Evolutionary conservation across 2,888 invertebrate genomes (phyloP), one percentile per base, ranked within the genome.

Genomic region (Digitonthophagus gazella): DNA sequence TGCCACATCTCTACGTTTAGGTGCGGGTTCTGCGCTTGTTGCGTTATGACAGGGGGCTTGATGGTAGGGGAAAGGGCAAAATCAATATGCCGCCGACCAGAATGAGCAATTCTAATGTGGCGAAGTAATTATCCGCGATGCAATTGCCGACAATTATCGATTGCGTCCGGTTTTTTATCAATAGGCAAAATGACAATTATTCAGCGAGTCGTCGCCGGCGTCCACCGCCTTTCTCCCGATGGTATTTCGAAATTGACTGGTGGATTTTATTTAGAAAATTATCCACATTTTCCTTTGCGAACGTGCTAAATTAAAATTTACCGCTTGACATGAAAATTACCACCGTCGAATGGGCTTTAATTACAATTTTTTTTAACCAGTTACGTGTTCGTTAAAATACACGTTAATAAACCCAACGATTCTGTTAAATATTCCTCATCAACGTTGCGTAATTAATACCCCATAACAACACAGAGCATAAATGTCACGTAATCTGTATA

Each of bases 11-110:
- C 28, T 11, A n/a, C n/a, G n/a, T n/a, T n/a, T n/a, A n/a, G n/a
- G 2, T 44, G 28, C 28, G 28, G 28, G 28, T 44, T 44, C 28
- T 44, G 28, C 28, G 28, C 28, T 44, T 44, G 28, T 44, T 44
- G 28, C 28, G 28, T 44, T 44, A 44, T 44, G 58, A 16, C 58
- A 61, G 61, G 18, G 61, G 18, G 61, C 19, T n/a, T 18, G 16
- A 19, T n/a, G 58, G n/a, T 15, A 20, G 61, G 57, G 57, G 15
- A 61, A 61, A 66, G 56, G 68, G 67, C 61, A 72, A 72, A 71
- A 72, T 72, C 72, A 72, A 72, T 72, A 72, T 69, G 57, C 67
- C 58, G 61, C 18, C 61, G 67, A 67, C 67, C 68, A 64, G 68
- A 71, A 70, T 69, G 66, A 63, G 28, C 67, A 64, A 44, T 67